Evolutionary conservation across 2,797 vertebrate genomes (phyloP).

Genomic region (Argentina silus): DNA sequence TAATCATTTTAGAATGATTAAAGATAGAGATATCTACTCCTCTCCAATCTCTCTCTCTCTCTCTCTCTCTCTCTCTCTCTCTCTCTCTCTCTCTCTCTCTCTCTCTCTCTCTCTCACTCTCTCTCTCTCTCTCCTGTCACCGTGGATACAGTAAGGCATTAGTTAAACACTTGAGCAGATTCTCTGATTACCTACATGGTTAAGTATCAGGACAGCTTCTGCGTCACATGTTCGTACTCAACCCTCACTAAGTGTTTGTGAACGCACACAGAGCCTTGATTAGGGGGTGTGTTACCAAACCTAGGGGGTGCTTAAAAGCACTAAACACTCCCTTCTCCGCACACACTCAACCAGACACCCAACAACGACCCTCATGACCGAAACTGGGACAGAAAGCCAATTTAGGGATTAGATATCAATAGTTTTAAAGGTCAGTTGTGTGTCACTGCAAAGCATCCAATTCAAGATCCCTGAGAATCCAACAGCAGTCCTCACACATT

Average conservation of each 20-base stretch:
- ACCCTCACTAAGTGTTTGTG: slow-evolving; percentile 39
- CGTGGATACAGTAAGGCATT: slow-evolving; percentile 69
- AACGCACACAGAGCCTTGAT: background rate
- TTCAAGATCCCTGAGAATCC: slow-evolving; percentile 52
- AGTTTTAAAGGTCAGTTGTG: background rate
- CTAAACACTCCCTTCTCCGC: too few relatives aligned
- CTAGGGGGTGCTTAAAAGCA: background rate
- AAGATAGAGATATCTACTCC: background rate
- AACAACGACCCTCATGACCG: background rate
- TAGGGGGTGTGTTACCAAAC: background rate
- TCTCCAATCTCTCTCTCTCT: background rate
- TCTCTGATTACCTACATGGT: background rate
- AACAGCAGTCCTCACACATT: slow-evolving; percentile 20
- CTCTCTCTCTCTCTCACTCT: slow-evolving; percentile 13
- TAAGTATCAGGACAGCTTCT: background rate
- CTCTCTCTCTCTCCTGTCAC: slow-evolving; percentile 40
- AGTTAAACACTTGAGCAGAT: slow-evolving; percentile 46
- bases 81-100: slow-evolving; percentile 27
- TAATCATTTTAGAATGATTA: background rate
- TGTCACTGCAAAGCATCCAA: background rate
- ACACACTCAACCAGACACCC: too few relatives aligned
- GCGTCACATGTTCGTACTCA: slow-evolving; percentile 27
- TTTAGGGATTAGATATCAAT: too few relatives aligned
- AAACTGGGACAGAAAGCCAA: background rate
- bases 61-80: slow-evolving; percentile 7